Base-by-base conservation (phyloP, 2,797 vertebrate species). In the Pelobates cultripes region DNA sequence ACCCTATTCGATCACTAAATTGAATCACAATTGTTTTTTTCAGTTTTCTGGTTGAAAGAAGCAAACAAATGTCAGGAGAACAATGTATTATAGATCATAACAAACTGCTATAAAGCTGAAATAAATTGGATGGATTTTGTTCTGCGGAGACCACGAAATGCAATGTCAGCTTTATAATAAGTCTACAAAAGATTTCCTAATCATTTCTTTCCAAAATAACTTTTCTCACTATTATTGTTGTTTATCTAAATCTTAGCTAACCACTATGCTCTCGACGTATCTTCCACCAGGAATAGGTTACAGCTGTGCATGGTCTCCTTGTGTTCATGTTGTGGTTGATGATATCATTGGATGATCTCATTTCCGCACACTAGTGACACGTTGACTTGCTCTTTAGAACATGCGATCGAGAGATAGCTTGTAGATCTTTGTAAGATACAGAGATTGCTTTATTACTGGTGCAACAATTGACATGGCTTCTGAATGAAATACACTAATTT, bases 301-400 rank as follows among this genome's bases (percentile, higher is more conserved):
- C 44, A 66, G 47, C 60, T 68, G 70, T 44, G 44, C 0, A 28
- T 43, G 61, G 70, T 57, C 42, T 55, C 55, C 55, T 57, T 15
- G 14, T 12, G 8, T 12, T 57, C 55, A 57, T 80, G 64, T 68
- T 80, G 71, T 80, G 78, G 78, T 74, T 55, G 17, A 43, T 74
- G 78, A 74, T 61, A 68, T 73, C 70, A 67, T 61, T 61, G 28
- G 28, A 28, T 28, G 28, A 28, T 28, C 28, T 28, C 28, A 28
- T 42, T 67, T 55, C 15, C 14, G 10, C 47, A 51, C 44, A 64
- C 60, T 53, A 47, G 47, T 64, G 72, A 51, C 60, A 72, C 69
- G 28, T 79, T 70, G 45, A 47, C 40, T 41, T 10, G 9, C 15
- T n/a, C 51, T 45, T 64, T 15, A 13, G 66, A 40, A 10, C 3